A percentile compares a stretch with the other conserved stretches of the same genome.
Conservation (phyloP, 2,797 vertebrate genomes). For the Emydoidea blandingii region DNA sequence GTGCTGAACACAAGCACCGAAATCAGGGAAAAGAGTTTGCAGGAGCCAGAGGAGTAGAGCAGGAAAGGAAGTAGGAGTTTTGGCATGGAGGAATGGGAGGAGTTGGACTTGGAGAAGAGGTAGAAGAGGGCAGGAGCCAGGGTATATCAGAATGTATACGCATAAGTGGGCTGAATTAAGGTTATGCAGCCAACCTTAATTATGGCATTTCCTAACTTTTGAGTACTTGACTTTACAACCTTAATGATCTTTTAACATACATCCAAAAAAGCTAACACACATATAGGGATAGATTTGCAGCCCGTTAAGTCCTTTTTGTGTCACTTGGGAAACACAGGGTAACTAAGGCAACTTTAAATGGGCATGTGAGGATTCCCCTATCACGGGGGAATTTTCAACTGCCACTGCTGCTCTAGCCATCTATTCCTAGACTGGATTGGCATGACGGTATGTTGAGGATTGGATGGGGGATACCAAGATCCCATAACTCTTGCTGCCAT, state of each 20-base stretch:
- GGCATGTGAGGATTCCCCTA: fast-evolving
- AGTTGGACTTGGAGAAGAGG: conserved; percentile 3
- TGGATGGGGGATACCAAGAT: neutral
- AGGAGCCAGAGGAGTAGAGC: neutral
- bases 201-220: neutral
- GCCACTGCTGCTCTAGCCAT: neutral
- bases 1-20: neutral
- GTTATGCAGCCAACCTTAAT: neutral
- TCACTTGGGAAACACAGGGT: neutral
- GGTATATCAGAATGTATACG: neutral
- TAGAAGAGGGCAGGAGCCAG: neutral
- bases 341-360: neutral
- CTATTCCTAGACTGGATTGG: neutral
- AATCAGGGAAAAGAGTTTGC: neutral
- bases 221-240: neutral
- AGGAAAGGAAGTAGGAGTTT: neutral
- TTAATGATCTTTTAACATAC: neutral
- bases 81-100: neutral
- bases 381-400: fast-evolving
- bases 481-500: neutral
- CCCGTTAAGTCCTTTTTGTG: neutral
- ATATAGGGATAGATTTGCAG: neutral
- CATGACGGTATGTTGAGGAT: neutral
- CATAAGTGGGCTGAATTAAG: neutral
- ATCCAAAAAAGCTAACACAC: too few species aligned